These are phyloP conservation scores for Ormyrus thymus DNA, from an alignment of 2,888 invertebrate genomes.

Conservation along the genomic window DNA sequence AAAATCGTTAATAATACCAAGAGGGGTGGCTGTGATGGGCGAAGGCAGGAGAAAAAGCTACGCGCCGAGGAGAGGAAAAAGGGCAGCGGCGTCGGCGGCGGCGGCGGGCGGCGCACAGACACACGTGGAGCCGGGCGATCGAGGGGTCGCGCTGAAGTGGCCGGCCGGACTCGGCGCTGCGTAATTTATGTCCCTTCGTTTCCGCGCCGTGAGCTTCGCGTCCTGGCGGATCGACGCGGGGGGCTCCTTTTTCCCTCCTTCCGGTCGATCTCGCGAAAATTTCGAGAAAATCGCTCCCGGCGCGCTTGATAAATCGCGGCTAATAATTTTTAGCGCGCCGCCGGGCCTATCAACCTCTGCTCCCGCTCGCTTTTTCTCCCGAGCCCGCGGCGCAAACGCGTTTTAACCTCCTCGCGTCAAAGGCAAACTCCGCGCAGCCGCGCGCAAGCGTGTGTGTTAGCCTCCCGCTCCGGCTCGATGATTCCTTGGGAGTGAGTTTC, in stretches of 20 bases:
- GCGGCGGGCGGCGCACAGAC: neutral
- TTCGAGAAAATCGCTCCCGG: slow-evolving; percentile 69
- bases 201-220: slow-evolving; percentile 71
- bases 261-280: slow-evolving; percentile 65
- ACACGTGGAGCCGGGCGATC: slow-evolving; percentile 49
- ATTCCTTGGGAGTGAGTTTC: slow-evolving; percentile 64
- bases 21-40: slow-evolving; percentile 57
- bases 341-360: slow-evolving; percentile 57
- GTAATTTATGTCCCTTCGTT: slow-evolving; percentile 73
- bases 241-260: slow-evolving; percentile 49
- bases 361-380: slow-evolving; percentile 53
- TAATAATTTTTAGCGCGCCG: slow-evolving; percentile 67
- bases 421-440: slow-evolving; percentile 38
- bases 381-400: neutral
- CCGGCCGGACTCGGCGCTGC: slow-evolving; percentile 60
- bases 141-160: slow-evolving; percentile 63
- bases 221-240: slow-evolving; percentile 63
- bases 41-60: slow-evolving; percentile 44
- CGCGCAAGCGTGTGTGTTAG: neutral
- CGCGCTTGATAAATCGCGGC: slow-evolving; percentile 67
- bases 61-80: slow-evolving; percentile 54
- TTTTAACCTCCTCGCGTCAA: slow-evolving; percentile 36
- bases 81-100: slow-evolving; percentile 44
- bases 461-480: slow-evolving; percentile 58
- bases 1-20: slow-evolving; percentile 70